These are phyloP conservation scores for Hippopotamus amphibius DNA, from an alignment of 2,113 vertebrate genomes.

Conservation along the genomic window DNA sequence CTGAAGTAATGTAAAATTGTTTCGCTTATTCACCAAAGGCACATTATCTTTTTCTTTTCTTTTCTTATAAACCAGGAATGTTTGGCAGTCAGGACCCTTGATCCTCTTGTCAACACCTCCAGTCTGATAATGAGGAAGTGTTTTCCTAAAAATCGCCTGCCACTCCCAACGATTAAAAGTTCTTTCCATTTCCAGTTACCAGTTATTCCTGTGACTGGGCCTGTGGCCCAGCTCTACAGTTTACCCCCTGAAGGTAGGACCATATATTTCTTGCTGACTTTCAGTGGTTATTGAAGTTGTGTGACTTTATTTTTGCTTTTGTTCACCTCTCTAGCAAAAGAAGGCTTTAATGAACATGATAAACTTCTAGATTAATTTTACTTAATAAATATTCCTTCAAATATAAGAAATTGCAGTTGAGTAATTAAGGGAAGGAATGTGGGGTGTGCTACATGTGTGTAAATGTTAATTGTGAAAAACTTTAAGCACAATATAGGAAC, in stretches of 20 bases:
- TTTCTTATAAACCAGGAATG: conserved; percentile 92
- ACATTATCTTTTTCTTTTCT: neutral
- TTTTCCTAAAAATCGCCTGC: conserved; percentile 99
- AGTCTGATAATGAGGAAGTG: conserved; percentile 99
- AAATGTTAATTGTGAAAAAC: conserved; percentile 47
- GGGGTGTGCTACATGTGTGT: neutral
- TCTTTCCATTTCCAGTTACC: conserved; percentile 93
- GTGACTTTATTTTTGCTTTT: neutral
- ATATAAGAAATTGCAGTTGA: neutral
- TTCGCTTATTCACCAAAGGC: neutral
- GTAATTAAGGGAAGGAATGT: neutral
- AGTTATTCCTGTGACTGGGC: conserved; percentile 91
- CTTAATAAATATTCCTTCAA: conserved; percentile 47
- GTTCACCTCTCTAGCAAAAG: neutral
- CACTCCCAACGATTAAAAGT: conserved; percentile 97
- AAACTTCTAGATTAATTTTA: conserved; percentile 12
- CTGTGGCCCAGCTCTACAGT: conserved; percentile 95
- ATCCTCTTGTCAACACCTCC: conserved; percentile 96
- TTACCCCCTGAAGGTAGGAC: conserved; percentile 94
- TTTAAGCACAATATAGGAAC: neutral
- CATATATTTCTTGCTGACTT: neutral
- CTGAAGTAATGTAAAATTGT: conserved; percentile 16
- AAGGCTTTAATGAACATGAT: neutral
- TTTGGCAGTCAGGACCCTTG: conserved; percentile 96
- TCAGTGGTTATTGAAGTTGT: neutral